Base-by-base conservation (phyloP, 2,888 invertebrate species). In the Acronicta leporina region DNA sequence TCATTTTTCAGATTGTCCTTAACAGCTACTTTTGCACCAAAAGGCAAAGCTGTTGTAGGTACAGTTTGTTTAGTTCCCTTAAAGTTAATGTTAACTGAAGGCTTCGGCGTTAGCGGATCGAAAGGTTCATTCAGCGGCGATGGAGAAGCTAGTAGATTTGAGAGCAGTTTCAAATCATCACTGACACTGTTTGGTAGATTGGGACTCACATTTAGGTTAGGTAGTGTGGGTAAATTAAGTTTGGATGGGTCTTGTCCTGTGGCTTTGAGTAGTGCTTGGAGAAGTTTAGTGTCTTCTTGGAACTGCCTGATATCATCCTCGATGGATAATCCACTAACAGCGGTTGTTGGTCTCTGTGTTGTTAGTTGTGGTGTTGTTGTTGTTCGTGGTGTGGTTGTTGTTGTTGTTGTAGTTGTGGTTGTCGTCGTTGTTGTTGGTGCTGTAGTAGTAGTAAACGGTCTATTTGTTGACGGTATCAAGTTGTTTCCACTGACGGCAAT, bases 221-320 rank as follows among this genome's bases (percentile, higher is more conserved):
- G 83, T 61, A 92, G 80, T 78, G 90, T 89, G 9, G 94, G 94
- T 77, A 94, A 85, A 75, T 94, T 92, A 69, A 92, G 89, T 81
- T 91, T 86, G 5, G 94, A 89, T 56, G 94, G 93, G 66, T 94
- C 91, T 84, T 94, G 92, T 63, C 92, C 92, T 5, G 92, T 94
- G 6, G 93, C 93, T 76, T 94, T 92, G 61, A 94, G 81, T 43
- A 94, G 83, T 41, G 93, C 94, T 85, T 95, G 88, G 62, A 94
- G 82, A 41, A 94, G 83, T 79, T 92, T 92, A 57, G 94, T 90
- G 73, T 95, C 94, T 85, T 94, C 90, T 83, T 95, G 90, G 61
- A 94, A 94, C 68, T 93, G 93, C 83, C 87, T 91, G 48, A 95
- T 89, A 75, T 94, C 95, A 54, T 91, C 93, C 77, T 95, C 92